Conservation (phyloP, 2,888 invertebrate species). For the Acronicta alni region DNA sequence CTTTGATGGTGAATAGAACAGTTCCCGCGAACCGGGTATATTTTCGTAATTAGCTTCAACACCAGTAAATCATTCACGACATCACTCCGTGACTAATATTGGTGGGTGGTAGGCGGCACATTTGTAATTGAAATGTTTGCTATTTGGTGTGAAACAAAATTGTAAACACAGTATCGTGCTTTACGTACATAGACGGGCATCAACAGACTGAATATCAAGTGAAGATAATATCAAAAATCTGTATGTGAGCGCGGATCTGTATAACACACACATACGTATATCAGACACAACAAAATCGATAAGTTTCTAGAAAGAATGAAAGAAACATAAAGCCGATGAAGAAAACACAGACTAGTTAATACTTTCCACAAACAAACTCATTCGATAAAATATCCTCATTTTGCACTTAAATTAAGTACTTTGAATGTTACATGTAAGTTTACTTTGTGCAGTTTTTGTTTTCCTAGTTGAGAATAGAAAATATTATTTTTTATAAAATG, state of each 20-base stretch:
- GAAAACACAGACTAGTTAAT: too few relatives aligned
- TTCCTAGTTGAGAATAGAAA: neutral
- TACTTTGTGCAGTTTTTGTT: neutral
- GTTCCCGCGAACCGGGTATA: slow-evolving; percentile 3
- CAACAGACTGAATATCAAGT: too few relatives aligned
- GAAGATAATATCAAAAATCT: too few relatives aligned
- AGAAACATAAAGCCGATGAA: too few relatives aligned
- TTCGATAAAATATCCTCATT: slow-evolving; percentile 1
- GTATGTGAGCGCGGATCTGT: too few relatives aligned
- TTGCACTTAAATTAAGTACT: neutral
- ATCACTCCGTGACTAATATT: neutral
- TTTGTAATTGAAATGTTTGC: neutral
- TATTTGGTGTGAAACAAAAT: too few relatives aligned
- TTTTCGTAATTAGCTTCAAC: slow-evolving; percentile 2
- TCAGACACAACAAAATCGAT: too few relatives aligned
- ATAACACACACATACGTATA: too few relatives aligned
- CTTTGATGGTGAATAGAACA: slow-evolving; percentile 21
- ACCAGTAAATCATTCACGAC: slow-evolving; percentile 16
- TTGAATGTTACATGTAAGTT: too few relatives aligned
- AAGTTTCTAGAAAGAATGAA: too few relatives aligned
- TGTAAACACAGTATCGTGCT: too few relatives aligned
- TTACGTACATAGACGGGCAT: too few relatives aligned
- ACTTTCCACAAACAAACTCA: neutral
- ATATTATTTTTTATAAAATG: neutral
- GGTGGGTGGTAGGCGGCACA: neutral